Evolutionary conservation across 1,140 invertebrate genomes (phyloP), one percentile per base, ranked within the genome.

Genomic region (Achatina immaculata): DNA sequence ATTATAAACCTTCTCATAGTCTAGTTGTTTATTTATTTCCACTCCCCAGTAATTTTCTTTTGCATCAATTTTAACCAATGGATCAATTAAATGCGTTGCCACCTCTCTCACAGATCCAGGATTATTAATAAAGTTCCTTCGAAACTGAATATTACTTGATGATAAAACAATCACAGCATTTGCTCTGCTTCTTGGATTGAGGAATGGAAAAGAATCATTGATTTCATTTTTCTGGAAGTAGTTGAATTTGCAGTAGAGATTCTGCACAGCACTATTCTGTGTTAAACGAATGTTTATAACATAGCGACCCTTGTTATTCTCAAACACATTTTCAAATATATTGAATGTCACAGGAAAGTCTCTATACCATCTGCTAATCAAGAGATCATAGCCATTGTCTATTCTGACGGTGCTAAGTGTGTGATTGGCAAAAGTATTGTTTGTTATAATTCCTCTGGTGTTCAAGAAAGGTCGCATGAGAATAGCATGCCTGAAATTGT

Each of bases 11-110:
- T 80, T 74, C 34, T 82, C 68, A 82, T 78, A 82, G n/a, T 85
- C 80, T 45, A 65, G 38, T 36, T 87, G 82, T 28, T 82, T 81
- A 34, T 80, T 84, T n/a, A 87, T 81, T 31, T 84, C 82, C 68
- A 87, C 95, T n/a, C 97, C 96, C 82, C 99, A 93, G 95, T 97
- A 99, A 88, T 99, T 99, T 85, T 94, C 95, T 6, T 96, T 96
- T 82, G 96, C 98, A 89, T 99, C 96, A 16, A 99, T 95, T n/a
- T 94, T 92, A 91, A 96, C 95, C 84, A 96, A 97, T 87, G 98
- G 98, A 89, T 99, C 97, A 86, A 96, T 94, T 1, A 99, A 92
- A 88, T 99, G 98, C 0, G 96, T 98, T 0, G 96, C 97, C 69
- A 99, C 95, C 92, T 99, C 98, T 66, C 86, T 89, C 96, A 99